Evolutionary conservation across 2,113 vertebrate genomes (phyloP), one percentile per base, ranked within the genome.

Genomic region (Chionis minor): DNA sequence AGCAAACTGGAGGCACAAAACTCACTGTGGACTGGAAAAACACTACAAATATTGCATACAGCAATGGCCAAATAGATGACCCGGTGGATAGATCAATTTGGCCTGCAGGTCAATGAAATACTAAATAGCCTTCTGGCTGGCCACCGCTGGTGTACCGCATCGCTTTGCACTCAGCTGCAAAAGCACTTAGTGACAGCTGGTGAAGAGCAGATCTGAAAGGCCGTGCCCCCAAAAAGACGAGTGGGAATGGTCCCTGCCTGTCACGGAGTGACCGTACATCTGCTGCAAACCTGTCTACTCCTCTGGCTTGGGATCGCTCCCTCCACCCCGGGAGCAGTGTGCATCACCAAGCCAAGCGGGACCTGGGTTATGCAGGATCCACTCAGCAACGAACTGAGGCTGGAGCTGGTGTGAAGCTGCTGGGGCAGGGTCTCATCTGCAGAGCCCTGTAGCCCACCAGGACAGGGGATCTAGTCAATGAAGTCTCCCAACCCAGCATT

Each of bases 241-340:
- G 32, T 19, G 49, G 69, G 54, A 58, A 70, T 9, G 33, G 35
- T 74, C 30, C 55, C 12, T n/a, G 20, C 20, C 59, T 63, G 55
- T 38, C 54, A 49, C 51, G n/a, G 40, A 33, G 17, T 7, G 24
- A 47, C 27, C 2, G 1, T 19, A 38, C 18, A 24, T 23, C 44
- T 49, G 45, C 45, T 26, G 19, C 51, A 70, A 90, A 65, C 19
- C 54, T 40, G 3, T 14, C n/a, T 55, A 6, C 63, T 62, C 14
- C 20, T n/a, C 62, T 23, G 32, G 30, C 20, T 23, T 54, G 61
- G 61, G 51, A 35, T 24, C 0, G 2, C 38, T 38, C 44, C 47
- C 61, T 47, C 10, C 42, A 13, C 28, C 27, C n/a, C 0, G 0
- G 49, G 35, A 55, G 49, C 35, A 12, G 59, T 0, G 0, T 11